Evolutionary conservation across 2,113 vertebrate genomes (phyloP).

Genomic region (Ophiodon elongatus): DNA sequence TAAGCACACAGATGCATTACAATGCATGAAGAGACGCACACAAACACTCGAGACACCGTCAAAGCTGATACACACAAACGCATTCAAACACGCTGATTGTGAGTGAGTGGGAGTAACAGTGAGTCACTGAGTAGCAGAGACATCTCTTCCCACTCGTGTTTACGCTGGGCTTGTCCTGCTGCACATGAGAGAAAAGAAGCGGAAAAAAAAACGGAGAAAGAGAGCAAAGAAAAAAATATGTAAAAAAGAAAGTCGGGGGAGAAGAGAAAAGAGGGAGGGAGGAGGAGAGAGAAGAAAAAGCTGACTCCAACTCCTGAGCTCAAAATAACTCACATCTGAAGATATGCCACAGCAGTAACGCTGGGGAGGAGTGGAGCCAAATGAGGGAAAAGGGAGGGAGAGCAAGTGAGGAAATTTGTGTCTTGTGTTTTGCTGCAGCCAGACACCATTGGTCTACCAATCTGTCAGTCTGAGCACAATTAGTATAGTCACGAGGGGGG

Average conservation of each 20-base stretch:
- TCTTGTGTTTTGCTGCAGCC: constrained; percentile 50
- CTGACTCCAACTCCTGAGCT: constrained; percentile 62
- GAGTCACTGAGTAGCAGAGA: constrained; percentile 64
- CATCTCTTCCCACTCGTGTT: constrained; percentile 56
- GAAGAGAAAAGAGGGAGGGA: neutral
- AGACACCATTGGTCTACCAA: constrained; percentile 53
- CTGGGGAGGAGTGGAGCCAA: constrained; percentile 7
- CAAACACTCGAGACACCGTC: constrained; percentile 23
- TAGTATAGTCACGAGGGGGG: constrained; percentile 45
- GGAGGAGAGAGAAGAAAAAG: constrained; percentile 36
- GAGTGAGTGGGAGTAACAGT: constrained; percentile 55
- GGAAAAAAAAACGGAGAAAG: constrained; percentile 10
- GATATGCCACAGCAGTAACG: constrained; percentile 48
- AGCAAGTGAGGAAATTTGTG: constrained; percentile 24
- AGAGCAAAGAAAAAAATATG: neutral
- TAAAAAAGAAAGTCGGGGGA: neutral
- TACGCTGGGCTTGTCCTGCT: constrained; percentile 56
- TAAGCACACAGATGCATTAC: constrained; percentile 32
- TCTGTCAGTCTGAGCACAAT: constrained; percentile 68
- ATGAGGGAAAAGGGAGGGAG: neutral
- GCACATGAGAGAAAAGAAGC: constrained; percentile 50
- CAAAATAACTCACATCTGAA: constrained; percentile 68
- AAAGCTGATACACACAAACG: constrained; percentile 31
- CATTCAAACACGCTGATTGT: constrained; percentile 28
- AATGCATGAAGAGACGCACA: constrained; percentile 22